phyloP scores from a whole-genome alignment of 1,140 invertebrate species.

The Panagrolaimus sp. region DNA sequence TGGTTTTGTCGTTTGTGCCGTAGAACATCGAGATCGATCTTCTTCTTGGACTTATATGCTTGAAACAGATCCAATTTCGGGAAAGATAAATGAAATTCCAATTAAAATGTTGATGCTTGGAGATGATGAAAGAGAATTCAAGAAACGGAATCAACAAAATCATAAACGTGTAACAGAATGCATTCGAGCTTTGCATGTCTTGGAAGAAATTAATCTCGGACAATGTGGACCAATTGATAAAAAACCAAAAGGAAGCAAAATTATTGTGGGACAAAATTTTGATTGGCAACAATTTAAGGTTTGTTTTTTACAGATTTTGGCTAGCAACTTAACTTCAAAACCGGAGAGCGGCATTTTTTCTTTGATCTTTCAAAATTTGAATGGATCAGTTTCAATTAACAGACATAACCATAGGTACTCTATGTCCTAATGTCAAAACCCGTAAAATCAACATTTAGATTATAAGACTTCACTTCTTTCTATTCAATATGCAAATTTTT shows the following conservation, averaged over 20 bases:
- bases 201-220: conserved; percentile 65
- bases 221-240: conserved; percentile 53
- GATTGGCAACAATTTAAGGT: conserved; percentile 61
- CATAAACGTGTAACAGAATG: conserved; percentile 65
- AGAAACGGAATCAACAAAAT: conserved; percentile 62
- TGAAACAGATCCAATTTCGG: conserved; percentile 37
- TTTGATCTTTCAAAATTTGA: too few species aligned
- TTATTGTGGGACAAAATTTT: conserved; percentile 64
- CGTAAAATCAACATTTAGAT: too few species aligned
- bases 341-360: too few species aligned
- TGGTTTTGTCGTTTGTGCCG: conserved; percentile 68
- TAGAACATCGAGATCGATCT: conserved; percentile 64
- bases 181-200: conserved; percentile 63
- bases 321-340: too few species aligned
- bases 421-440: too few species aligned
- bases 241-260: conserved; percentile 53
- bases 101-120: conserved; percentile 41
- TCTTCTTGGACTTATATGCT: conserved; percentile 50
- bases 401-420: too few species aligned
- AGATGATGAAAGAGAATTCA: conserved; percentile 58
- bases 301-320: too few species aligned
- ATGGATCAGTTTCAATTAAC: too few species aligned
- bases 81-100: conserved; percentile 37
- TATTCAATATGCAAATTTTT: too few species aligned
- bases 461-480: too few species aligned